Conservation (phyloP, 2,113 vertebrate species). For the Corapipo altera region DNA sequence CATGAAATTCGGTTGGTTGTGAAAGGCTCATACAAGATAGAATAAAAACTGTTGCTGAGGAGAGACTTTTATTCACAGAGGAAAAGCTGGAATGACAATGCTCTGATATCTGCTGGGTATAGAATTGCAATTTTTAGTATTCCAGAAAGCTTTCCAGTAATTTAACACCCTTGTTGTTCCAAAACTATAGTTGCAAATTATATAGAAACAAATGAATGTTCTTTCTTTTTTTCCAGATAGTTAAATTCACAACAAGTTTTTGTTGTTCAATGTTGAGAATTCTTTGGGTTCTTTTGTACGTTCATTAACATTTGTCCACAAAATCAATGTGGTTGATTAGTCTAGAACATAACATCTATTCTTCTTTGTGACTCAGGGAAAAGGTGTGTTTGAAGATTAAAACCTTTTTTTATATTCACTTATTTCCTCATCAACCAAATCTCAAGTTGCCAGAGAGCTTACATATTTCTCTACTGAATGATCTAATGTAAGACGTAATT, state of each 20-base stretch:
- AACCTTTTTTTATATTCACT: not conserved
- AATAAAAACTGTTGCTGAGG: not conserved
- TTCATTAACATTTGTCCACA: not conserved
- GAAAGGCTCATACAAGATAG: not conserved
- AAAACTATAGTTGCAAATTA: not conserved
- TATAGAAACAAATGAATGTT: not conserved
- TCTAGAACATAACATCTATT: not conserved
- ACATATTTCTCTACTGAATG: not conserved
- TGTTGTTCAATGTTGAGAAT: not conserved
- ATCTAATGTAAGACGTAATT: constrained; percentile 17
- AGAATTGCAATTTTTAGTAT: not conserved
- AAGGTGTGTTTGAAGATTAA: not conserved
- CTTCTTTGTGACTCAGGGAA: not conserved
- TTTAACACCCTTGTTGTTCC: not conserved
- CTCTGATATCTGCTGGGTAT: not conserved
- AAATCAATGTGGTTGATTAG: not conserved
- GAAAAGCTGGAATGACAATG: not conserved
- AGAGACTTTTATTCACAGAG: not conserved
- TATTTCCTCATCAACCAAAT: not conserved
- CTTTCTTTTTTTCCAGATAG: not conserved
- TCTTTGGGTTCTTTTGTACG: not conserved
- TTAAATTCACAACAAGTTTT: not conserved
- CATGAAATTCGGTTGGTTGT: not conserved
- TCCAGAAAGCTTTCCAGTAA: not conserved
- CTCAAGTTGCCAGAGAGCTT: not conserved